phyloP scores from a whole-genome alignment of 2,888 invertebrate species.

The Xiphydria camelus region DNA sequence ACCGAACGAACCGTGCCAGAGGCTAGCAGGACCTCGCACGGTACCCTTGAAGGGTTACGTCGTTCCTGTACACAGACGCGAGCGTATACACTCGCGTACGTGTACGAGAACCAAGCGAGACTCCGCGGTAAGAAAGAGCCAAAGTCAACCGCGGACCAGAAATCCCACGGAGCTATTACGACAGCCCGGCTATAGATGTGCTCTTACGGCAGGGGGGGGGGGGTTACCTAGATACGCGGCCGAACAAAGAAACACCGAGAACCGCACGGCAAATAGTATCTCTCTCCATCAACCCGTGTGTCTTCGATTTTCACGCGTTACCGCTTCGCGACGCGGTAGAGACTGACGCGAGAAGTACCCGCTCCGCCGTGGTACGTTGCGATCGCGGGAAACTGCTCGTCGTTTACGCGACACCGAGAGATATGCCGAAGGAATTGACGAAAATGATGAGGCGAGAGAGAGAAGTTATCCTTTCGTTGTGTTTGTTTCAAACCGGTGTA shows the following conservation, averaged over 20 bases:
- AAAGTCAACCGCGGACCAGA: neutral
- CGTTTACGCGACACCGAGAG: too few relatives aligned
- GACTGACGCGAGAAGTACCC: too few relatives aligned
- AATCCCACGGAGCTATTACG: constrained; percentile 12
- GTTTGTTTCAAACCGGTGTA: constrained; percentile 27
- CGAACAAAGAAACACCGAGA: constrained; percentile 26
- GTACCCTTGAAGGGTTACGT: too few relatives aligned
- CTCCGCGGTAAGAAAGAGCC: neutral
- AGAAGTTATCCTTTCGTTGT: constrained; percentile 27
- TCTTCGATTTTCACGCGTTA: constrained; percentile 6
- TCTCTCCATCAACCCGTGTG: constrained; percentile 10
- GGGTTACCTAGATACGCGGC: constrained; percentile 14
- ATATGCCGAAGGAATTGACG: constrained; percentile 12
- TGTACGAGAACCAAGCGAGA: too few relatives aligned
- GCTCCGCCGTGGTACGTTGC: too few relatives aligned
- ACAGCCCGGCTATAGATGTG: constrained; percentile 9
- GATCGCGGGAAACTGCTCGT: too few relatives aligned
- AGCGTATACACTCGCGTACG: too few relatives aligned
- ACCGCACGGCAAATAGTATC: constrained; percentile 24
- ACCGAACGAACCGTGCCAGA: too few relatives aligned
- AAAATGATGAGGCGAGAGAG: constrained; percentile 13
- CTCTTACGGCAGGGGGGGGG: constrained; percentile 14
- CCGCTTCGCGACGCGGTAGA: neutral
- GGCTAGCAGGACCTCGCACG: too few relatives aligned
- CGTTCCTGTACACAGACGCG: too few relatives aligned